Conservation (phyloP, 1,140 invertebrate genomes). For the Lepidostoma basale region DNA sequence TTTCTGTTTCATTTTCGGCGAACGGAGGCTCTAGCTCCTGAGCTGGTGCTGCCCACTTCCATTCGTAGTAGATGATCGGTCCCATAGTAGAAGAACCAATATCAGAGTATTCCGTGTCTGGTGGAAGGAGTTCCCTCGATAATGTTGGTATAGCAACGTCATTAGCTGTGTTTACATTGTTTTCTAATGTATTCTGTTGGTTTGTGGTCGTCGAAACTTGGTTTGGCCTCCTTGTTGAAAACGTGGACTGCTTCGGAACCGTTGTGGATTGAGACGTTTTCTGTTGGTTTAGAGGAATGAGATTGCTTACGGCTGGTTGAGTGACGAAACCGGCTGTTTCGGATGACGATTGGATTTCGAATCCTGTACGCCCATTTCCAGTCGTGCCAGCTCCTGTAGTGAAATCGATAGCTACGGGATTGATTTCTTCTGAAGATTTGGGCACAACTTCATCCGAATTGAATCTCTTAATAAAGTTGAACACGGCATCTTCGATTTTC, state of each 20-base stretch:
- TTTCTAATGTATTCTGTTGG: constrained; percentile 1
- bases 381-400: not conserved
- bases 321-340: constrained; percentile 41
- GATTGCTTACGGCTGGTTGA: constrained; percentile 21
- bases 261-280: constrained; percentile 17
- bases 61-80: constrained; percentile 66
- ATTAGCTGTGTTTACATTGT: not conserved
- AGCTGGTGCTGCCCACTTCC: constrained; percentile 67
- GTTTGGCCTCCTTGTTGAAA: too few relatives aligned
- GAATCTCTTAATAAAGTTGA: constrained; percentile 58
- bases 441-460: constrained; percentile 50
- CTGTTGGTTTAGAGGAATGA: not conserved
- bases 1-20: constrained; percentile 21
- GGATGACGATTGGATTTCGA: constrained; percentile 44
- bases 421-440: not conserved
- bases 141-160: constrained; percentile 49
- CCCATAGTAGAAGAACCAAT: constrained; percentile 61
- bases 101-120: constrained; percentile 51
- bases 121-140: constrained; percentile 51
- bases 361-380: not conserved
- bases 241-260: constrained; percentile 47
- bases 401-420: not conserved
- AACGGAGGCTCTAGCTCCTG: constrained; percentile 61
- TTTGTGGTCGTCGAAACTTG: not conserved
- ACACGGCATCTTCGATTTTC: constrained; percentile 49